phyloP scores from a whole-genome alignment of 2,113 vertebrate genomes.

The Sinocyclocheilus anshuiensis region DNA sequence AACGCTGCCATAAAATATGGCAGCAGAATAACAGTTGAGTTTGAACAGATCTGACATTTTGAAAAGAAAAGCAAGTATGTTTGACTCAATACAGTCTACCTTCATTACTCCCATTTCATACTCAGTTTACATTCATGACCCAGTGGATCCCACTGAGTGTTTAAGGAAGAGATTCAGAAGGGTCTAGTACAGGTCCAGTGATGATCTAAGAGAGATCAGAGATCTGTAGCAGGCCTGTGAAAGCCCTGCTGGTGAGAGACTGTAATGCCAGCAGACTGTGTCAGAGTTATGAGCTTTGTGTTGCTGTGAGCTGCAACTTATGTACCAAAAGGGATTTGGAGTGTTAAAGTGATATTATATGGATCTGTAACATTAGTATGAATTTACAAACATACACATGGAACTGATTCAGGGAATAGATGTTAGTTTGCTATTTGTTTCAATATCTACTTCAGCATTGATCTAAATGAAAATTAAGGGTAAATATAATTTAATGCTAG shows the following conservation, averaged over 20 bases:
- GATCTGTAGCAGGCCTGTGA: neutral
- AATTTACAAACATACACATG: neutral
- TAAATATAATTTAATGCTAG: neutral
- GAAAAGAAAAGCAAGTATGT: neutral
- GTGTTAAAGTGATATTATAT: neutral
- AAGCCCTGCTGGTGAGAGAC: slow-evolving; percentile 7
- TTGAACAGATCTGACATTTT: neutral
- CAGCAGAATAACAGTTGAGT: neutral
- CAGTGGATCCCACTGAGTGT: neutral
- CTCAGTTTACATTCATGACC: neutral
- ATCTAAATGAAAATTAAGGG: neutral
- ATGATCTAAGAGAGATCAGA: neutral
- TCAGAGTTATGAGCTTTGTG: slow-evolving; percentile 24
- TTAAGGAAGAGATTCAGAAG: neutral
- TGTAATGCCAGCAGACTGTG: slow-evolving; percentile 9
- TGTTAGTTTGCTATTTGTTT: slow-evolving; percentile 20
- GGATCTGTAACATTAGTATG: neutral
- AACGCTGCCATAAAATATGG: neutral
- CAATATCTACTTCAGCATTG: neutral
- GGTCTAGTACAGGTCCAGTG: neutral
- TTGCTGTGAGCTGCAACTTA: neutral
- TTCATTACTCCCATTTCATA: neutral
- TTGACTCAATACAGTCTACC: neutral
- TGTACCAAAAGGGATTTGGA: too few relatives aligned
- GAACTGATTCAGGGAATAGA: slow-evolving; percentile 19